Evolutionary conservation across 2,113 vertebrate species (phyloP), one percentile per base, ranked within the genome.

Genomic region (Chroicocephalus ridibundus): DNA sequence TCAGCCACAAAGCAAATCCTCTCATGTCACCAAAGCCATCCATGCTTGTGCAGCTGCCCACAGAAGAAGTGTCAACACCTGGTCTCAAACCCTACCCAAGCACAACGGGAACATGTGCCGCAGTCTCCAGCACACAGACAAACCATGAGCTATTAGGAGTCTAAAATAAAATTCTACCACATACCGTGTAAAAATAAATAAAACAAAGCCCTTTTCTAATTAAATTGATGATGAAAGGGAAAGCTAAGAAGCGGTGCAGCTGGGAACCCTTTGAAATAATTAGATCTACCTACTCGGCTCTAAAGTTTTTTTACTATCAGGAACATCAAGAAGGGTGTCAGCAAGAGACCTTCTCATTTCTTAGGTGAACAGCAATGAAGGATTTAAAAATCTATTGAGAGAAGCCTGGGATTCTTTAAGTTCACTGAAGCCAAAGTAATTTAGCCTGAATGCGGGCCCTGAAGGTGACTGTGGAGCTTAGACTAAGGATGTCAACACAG

Each of bases 351-450:
- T 90, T 88, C 93, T 93, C 57, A 89, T 93, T 95, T 94, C 75
- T 97, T 93, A 95, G 94, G 96, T 92, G 95, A 96, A 97, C 89
- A 90, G 66, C 76, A 89, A 86, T 76, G 88, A 92, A 81, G 75
- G 95, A 93, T 97, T 97, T 95, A 86, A 93, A 95, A 95, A 89
- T 34, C 94, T 93, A 93, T 97, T 97, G 94, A 95, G 68, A 78
- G 94, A 78, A 91, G 89, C 74, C 90, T 81, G 72, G 79, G 93
- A 96, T 91, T 93, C 95, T 97, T 96, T 83, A 96, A 96, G 86
- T 94, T 94, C 87, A 71, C 92, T 72, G 97, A 94, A 96, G 97
- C 97, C 91, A 89, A 81, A 96, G 92, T 97, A 97, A 97, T 97
- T 93, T 81, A 90, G 65, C 81, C 89, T 97, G 97, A 97, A 97